A percentile compares a stretch with the other conserved stretches of the same genome.
Evolutionary conservation across 1,140 invertebrate species (phyloP).

Genomic region (Pararge aegeria): DNA sequence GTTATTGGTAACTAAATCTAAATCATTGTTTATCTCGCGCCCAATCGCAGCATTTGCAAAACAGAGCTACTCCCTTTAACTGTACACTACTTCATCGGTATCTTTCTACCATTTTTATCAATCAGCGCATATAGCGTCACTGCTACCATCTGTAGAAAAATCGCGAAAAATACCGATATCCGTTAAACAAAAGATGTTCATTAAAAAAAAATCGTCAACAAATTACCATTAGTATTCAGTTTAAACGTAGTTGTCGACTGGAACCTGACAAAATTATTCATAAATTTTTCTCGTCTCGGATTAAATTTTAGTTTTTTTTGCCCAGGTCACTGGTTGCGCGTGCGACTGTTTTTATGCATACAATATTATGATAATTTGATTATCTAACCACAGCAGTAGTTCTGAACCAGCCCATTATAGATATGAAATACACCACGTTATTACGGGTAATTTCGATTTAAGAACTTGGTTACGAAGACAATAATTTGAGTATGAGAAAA

Average conservation of each 20-base stretch:
- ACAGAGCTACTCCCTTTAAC: too few relatives aligned
- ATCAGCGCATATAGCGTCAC: too few relatives aligned
- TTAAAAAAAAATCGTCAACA: not conserved
- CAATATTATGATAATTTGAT: conserved; percentile 67
- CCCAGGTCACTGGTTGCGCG: conserved; percentile 23
- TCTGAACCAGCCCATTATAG: conserved; percentile 34
- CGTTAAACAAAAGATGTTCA: too few relatives aligned
- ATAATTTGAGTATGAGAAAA: conserved; percentile 20
- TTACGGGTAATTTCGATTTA: conserved; percentile 60
- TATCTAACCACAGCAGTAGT: conserved; percentile 47
- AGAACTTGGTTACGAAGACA: conserved; percentile 37
- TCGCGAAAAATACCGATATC: too few relatives aligned
- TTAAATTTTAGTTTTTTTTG: conserved; percentile 24
- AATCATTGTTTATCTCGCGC: too few relatives aligned
- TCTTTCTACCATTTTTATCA: too few relatives aligned
- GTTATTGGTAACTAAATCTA: too few relatives aligned
- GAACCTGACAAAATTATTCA: conserved; percentile 6
- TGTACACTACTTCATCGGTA: too few relatives aligned
- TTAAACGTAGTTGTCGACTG: conserved; percentile 3
- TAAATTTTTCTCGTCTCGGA: conserved; percentile 8
- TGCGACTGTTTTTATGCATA: conserved; percentile 35
- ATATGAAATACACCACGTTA: conserved; percentile 48
- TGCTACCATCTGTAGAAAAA: too few relatives aligned
- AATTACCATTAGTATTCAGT: conserved; percentile 8
- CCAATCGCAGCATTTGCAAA: too few relatives aligned